Base-by-base conservation (phyloP, 2,888 invertebrate species). In the Agrotis puta region DNA sequence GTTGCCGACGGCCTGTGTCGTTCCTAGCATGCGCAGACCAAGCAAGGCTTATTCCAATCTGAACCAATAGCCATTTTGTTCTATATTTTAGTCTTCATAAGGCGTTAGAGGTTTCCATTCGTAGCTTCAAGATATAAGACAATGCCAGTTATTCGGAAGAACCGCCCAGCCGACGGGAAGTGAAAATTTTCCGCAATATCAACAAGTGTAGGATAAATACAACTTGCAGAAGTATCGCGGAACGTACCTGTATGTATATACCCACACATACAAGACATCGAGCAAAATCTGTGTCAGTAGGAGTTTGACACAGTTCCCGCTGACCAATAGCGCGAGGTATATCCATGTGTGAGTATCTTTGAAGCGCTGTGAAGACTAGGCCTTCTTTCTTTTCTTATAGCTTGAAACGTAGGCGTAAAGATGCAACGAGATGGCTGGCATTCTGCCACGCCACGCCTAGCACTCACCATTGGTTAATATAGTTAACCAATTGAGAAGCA, bases 391-490 rank as follows among this genome's bases (percentile, higher is more conserved):
- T 77, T 68, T 67, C 62, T 64, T 77, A 69, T 24, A 24, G 4
- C 33, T 14, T 77, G 81, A 18, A 22, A 33, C 53, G 87, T 78
- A 91, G 91, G 92, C 92, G 90, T 91, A 91, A 93, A 92, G 92
- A 89, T 92, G 92, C 92, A 91, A 86, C 87, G 86, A 85, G 85
- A 82, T 84, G 86, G 87, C 91, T 96, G 96, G 96, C 96, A 95
- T 76, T 62, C 77, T 94, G 96, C 96, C 96, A 95, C 79, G 95
- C 96, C 95, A 94, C 96, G 96, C 96, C 96, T 96, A 94, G 91
- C 90, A 92, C 88, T 89, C 91, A 77, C 93, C 91, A 96, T 96
- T 96, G 96, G 96, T 94, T 96, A 95, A 95, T 94, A 94, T 92
- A 90, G 91, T 92, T 93, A 94, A 93, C 96, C 96, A 96, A 96